Evolutionary conservation across 1,140 invertebrate species (phyloP), one percentile per base, ranked within the genome.

Genomic region (Wiebesia pumilae): DNA sequence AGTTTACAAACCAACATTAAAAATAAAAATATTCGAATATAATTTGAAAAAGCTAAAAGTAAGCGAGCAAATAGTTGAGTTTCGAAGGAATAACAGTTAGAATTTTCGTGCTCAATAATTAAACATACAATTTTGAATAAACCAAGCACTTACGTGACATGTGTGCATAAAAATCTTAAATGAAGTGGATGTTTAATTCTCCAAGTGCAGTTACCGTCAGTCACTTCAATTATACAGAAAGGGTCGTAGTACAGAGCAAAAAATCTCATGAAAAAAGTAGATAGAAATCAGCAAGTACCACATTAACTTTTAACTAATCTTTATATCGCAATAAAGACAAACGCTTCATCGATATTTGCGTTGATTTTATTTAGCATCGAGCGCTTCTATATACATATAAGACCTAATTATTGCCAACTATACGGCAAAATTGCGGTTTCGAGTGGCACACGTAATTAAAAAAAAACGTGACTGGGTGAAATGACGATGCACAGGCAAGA

Each of bases 261-360:
- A 78, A 78, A 58, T 24, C 14, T 10, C n/a, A 62, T 3, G 58
- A 78, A 78, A 84, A 78, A 58, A 40, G n/a, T 24, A 51, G 77
- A 67, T 79, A 85, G 77, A 65, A 80, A 80, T 79, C 33, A 85
- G 83, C 62, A 71, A 85, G 77, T 79, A 71, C 38, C 62, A 77
- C 51, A 84, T 84, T 77, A 84, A 62, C 35, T 84, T 47, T 43
- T 40, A 85, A 40, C 73, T 73, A 85, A 69, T 85, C 58, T n/a
- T 78, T 40, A 35, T 43, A 65, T 33, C 54, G 0, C 40, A 67
- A 84, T 58, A 84, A 79, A 84, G 73, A 62, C 10, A 27, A 27
- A 27, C 3, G 4, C 24, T 62, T 62, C 58, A 62, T 62, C 27
- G 24, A 4, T 10, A 62, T 62, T 6, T 27, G 24, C 3, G 27